Base-by-base conservation (phyloP, 2,113 vertebrate species). In the Trichomycterus rosablanca region DNA sequence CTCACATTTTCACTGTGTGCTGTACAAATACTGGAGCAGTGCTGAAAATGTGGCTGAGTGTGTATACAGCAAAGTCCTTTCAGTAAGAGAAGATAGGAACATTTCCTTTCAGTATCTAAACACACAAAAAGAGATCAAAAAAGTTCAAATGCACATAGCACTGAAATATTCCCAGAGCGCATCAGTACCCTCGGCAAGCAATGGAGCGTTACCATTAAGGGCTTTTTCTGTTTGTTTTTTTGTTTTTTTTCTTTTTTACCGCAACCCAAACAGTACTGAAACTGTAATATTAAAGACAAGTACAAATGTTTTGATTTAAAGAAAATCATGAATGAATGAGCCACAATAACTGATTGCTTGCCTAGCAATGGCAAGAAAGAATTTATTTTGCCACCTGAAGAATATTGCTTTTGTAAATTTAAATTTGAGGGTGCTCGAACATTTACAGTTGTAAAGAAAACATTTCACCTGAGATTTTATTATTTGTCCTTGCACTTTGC, bases 161-260 rank as follows among this genome's bases (percentile, higher is more conserved):
- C 26, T 42, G 64, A 52, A 78, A 87, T 85, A 85, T 80, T 83
- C 81, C 70, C 35, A 30, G 73, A 73, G 76, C 68, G 76, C 73
- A 78, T 82, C 75, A 78, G 65, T 59, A 68, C 39, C 26, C 39
- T 73, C 49, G 28, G 70, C 68, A 75, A 35, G 57, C 63, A 57
- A 70, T 69, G 14, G 51, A 48, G 20, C 46, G 45, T 39, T 30
- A 26, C 51, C 22, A 62, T 23, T 44, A 30, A 32, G 20, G 18
- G 34, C 48, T 35, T 46, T 22, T 51, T 14, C 39, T 37, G 16
- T 16, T 43, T n/a, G n/a, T n/a, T n/a, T n/a, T n/a, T n/a, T n/a
- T n/a, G n/a, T n/a, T n/a, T n/a, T n/a, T n/a, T 49, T 19, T 30
- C 62, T 35, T 11, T n/a, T 70, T 16, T 12, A 62, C 52, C 16